Percentiles rank a stretch among this genome's conserved stretches.
These are phyloP conservation scores for Amorpha juglandis DNA, from an alignment of 2,888 invertebrate species.

Conservation along the genomic window DNA sequence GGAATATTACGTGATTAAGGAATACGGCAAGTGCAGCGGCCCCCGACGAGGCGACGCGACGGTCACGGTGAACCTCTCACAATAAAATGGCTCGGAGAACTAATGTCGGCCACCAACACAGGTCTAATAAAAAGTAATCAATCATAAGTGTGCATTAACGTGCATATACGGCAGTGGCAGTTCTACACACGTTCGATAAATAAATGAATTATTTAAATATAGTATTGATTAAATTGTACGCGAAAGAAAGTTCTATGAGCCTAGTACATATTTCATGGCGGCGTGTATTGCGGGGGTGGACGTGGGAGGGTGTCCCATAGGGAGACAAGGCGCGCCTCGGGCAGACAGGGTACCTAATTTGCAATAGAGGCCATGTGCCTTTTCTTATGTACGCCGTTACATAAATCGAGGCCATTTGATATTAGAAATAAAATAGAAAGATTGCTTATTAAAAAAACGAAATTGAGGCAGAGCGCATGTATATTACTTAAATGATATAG, in stretches of 20 bases:
- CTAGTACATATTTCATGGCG: constrained; percentile 1
- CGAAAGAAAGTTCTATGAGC: constrained; percentile 1
- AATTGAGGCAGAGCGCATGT: too few species aligned
- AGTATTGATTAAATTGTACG: not conserved
- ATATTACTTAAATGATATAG: too few species aligned
- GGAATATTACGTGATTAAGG: constrained; percentile 63
- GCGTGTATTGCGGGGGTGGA: not conserved
- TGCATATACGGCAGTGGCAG: constrained; percentile 4
- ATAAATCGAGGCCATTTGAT: too few species aligned
- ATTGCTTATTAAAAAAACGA: too few species aligned
- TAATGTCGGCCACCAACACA: constrained; percentile 59
- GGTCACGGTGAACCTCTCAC: constrained; percentile 76
- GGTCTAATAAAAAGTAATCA: constrained; percentile 40
- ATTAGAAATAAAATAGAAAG: too few species aligned
- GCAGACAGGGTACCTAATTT: constrained; percentile 8
- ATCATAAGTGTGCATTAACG: constrained; percentile 10
- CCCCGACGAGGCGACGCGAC: constrained; percentile 43
- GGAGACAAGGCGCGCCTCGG: constrained; percentile 9
- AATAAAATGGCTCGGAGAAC: constrained; percentile 60
- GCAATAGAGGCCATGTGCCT: constrained; percentile 7
- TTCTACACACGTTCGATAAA: not conserved
- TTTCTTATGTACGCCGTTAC: not conserved
- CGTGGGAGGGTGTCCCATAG: not conserved
- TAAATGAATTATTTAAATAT: constrained; percentile 18
- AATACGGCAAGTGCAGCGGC: constrained; percentile 54